Conservation (phyloP, 2,113 vertebrate genomes). For the human region DNA sequence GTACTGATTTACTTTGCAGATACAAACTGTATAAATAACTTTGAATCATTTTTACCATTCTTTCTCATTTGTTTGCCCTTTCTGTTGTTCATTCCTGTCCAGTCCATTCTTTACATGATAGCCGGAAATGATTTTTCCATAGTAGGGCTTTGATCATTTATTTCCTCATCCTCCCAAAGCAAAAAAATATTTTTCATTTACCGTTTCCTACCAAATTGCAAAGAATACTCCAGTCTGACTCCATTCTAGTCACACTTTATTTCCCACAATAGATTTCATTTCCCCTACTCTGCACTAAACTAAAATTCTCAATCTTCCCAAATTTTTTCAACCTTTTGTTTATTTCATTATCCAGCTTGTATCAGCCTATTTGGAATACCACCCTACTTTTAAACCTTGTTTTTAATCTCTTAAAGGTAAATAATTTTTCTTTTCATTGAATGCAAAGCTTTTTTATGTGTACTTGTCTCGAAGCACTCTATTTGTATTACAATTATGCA, state of each 20-base stretch:
- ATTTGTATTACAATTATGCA: not conserved
- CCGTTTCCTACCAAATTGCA: not conserved
- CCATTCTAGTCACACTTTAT: not conserved
- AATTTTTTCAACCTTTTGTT: not conserved
- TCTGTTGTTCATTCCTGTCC: not conserved
- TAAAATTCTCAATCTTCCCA: not conserved
- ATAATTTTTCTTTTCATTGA: not conserved
- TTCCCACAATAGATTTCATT: not conserved
- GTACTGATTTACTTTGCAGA: not conserved
- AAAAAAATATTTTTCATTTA: not conserved
- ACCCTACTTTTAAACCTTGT: not conserved
- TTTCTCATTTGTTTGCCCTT: constrained; percentile 38
- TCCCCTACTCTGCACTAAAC: not conserved
- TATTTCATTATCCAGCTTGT: not conserved
- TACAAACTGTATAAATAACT: constrained; percentile 15
- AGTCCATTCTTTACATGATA: not conserved
- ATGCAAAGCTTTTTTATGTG: not conserved
- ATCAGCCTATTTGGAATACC: not conserved
- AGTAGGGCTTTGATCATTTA: not conserved
- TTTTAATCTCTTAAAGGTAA: not conserved
- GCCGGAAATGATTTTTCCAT: constrained; percentile 37
- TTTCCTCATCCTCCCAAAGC: not conserved
- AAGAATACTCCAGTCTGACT: not conserved
- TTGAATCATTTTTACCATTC: constrained; percentile 21
- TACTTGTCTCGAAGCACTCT: not conserved